These are phyloP conservation scores for Anastrepha obliqua DNA, from an alignment of 1,140 invertebrate species.

Conservation along the genomic window DNA sequence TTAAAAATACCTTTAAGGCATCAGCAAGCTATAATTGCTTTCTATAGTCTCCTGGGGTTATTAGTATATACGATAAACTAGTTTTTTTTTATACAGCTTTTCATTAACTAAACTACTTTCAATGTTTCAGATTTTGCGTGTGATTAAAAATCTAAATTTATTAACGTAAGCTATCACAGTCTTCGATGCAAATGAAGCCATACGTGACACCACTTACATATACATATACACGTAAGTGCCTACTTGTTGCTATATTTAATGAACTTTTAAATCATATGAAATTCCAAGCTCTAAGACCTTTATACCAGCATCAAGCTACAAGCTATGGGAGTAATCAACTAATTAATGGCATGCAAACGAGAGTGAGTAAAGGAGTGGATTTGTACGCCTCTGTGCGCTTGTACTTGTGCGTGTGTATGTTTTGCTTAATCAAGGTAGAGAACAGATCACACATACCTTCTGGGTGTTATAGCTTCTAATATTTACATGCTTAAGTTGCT, in stretches of 20 bases:
- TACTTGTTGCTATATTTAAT: constrained; percentile 14
- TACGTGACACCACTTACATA: neutral
- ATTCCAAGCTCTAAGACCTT: constrained; percentile 27
- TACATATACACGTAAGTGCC: neutral
- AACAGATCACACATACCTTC: neutral
- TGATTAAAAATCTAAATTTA: neutral
- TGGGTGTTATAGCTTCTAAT: constrained; percentile 9
- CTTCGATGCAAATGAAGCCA: too few relatives aligned
- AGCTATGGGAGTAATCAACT: constrained; percentile 34
- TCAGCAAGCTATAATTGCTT: too few relatives aligned
- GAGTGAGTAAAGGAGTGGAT: neutral
- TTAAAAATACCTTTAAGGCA: too few relatives aligned
- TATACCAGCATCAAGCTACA: neutral
- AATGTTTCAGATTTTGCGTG: neutral
- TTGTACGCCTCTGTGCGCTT: neutral
- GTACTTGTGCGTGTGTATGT: neutral
- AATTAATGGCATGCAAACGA: neutral
- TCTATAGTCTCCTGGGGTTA: too few relatives aligned
- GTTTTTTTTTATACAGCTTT: neutral
- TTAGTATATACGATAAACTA: neutral
- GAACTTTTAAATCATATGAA: neutral
- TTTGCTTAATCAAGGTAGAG: neutral
- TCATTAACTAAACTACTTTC: too few relatives aligned
- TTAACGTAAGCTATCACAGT: too few relatives aligned
- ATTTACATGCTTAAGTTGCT: neutral